These are phyloP conservation scores for Epinephelus fuscoguttatus DNA, from an alignment of 2,113 vertebrate genomes.

Conservation along the genomic window DNA sequence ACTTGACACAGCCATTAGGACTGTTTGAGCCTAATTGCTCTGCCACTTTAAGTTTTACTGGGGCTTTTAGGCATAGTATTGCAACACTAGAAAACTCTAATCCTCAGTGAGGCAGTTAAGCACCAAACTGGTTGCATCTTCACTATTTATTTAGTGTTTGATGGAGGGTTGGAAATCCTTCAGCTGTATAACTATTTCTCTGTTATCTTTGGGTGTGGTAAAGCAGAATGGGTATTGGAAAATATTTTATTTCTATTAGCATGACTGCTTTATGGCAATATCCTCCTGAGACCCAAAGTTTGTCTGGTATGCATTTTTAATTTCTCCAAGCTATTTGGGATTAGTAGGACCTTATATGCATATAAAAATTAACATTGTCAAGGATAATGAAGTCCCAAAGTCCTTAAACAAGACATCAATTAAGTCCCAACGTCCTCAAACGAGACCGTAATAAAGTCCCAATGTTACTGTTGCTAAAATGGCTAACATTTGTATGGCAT, in stretches of 20 bases:
- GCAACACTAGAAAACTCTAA: not conserved
- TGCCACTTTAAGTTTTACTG: not conserved
- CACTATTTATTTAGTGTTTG: not conserved
- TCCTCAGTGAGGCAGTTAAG: not conserved
- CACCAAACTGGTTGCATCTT: not conserved
- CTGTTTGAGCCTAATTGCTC: constrained; percentile 14
- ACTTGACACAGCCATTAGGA: constrained; percentile 8
- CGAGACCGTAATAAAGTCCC: too few relatives aligned
- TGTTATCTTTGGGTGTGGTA: not conserved
- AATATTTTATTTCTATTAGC: not conserved
- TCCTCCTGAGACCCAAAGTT: too few relatives aligned
- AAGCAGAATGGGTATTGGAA: not conserved
- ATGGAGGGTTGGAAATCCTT: not conserved
- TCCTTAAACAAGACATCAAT: too few relatives aligned
- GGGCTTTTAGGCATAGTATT: not conserved
- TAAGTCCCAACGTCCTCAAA: too few relatives aligned
- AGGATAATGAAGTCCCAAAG: too few relatives aligned
- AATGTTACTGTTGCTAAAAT: too few relatives aligned
- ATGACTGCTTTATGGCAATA: not conserved
- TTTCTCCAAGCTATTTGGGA: too few relatives aligned
- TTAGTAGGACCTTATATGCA: too few relatives aligned
- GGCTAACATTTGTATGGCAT: too few relatives aligned
- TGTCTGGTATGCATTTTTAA: too few relatives aligned
- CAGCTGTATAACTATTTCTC: not conserved
- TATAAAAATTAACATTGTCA: too few relatives aligned